Evolutionary conservation across 2,888 invertebrate genomes (phyloP).

Genomic region (Melieria omissa): DNA sequence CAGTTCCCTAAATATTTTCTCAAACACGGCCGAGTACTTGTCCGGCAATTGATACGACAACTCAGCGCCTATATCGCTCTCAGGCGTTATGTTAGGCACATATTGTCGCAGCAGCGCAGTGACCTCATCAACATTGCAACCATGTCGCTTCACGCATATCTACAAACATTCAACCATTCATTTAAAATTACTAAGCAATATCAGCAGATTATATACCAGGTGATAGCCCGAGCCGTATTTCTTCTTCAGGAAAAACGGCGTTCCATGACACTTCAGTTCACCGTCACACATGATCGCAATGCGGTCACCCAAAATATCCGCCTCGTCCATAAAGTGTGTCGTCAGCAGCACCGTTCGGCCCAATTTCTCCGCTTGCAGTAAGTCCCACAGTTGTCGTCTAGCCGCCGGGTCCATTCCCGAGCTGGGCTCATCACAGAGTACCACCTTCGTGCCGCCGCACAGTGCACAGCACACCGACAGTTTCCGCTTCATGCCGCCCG

Average conservation of each 20-base stretch:
- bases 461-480: constrained; percentile 81
- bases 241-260: constrained; percentile 83
- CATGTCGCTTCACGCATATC: constrained; percentile 68
- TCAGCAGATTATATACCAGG: constrained; percentile 60
- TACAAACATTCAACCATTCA: too few species aligned
- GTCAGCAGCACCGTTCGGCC: constrained; percentile 84
- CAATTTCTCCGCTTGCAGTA: constrained; percentile 77
- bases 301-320: constrained; percentile 86
- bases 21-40: constrained; percentile 72
- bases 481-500: constrained; percentile 84
- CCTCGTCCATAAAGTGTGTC: constrained; percentile 93
- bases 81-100: constrained; percentile 74
- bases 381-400: constrained; percentile 84
- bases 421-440: constrained; percentile 81
- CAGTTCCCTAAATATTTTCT: constrained; percentile 75
- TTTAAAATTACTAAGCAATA: too few species aligned
- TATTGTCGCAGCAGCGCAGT: constrained; percentile 73
- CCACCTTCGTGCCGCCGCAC: constrained; percentile 79
- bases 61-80: constrained; percentile 81
- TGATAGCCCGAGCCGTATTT: constrained; percentile 88
- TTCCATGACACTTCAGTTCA: constrained; percentile 81
- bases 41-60: constrained; percentile 77
- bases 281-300: constrained; percentile 90
- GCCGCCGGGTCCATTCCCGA: constrained; percentile 90
- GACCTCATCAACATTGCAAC: constrained; percentile 69